Evolutionary conservation across 2,113 vertebrate species (phyloP), one percentile per base, ranked within the genome.

Genomic region (Menura novaehollandiae): DNA sequence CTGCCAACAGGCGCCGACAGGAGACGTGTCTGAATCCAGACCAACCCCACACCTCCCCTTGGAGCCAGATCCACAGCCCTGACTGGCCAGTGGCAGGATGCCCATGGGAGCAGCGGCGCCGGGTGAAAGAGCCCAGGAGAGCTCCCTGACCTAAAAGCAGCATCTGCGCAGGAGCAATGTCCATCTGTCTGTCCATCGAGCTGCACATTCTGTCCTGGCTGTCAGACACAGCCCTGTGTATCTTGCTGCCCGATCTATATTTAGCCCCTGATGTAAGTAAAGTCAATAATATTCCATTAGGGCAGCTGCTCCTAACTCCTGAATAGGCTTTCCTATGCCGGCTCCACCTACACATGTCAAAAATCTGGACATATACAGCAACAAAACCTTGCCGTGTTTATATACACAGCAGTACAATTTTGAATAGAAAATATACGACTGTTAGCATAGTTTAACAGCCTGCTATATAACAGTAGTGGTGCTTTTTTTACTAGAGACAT

Each of bases 221-320:
- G 85, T 88, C 75, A 90, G 85, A 96, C 2, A 6, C 67, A 55
- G 67, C 69, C 80, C 77, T 86, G 73, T 47, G 91, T 91, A 87
- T 10, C 1, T 84, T 75, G 91, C 84, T 67, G 53, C 53, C 35
- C 3, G 1, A n/a, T 91, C 96, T 98, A 98, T 98, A 98, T 97
- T 98, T 98, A 98, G 97, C 53, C 91, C 67, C 59, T 95, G 69
- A 90, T 91, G 97, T 97, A 98, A 97, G 74, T 93, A 90, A 97
- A 98, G 97, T 96, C 97, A 97, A 89, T 94, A 93, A 91, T 77
- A 91, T 93, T 97, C 94, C 95, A 95, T 91, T 91, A 96, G 91
- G 88, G 93, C 93, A 96, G 94, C 96, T 97, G 95, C 90, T 67
- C 32, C 77, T 30, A 66, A 53, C 71, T 92, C 96, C 85, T 5